A percentile compares a stretch with the other conserved stretches of the same genome.
These are phyloP conservation scores for Andinoacara biseriatus DNA, from an alignment of 2,113 vertebrate species.

Conservation along the genomic window DNA sequence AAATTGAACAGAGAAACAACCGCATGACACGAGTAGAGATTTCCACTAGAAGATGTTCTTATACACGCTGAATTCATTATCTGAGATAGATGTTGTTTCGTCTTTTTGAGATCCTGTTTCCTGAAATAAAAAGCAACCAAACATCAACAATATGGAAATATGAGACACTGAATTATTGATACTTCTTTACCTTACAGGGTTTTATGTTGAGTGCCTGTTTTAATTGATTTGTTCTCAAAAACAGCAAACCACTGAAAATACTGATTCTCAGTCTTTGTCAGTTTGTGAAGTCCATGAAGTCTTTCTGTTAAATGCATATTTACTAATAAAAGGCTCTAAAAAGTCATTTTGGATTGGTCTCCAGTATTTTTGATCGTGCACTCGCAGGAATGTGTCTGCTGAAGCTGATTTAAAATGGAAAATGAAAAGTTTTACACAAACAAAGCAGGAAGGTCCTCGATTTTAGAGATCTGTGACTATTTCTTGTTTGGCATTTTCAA, in stretches of 20 bases:
- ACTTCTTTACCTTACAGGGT: not conserved
- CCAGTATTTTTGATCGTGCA: too few species aligned
- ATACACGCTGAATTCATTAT: not conserved
- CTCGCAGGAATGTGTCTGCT: too few species aligned
- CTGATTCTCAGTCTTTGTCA: not conserved
- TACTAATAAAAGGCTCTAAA: not conserved
- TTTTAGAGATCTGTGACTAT: not conserved
- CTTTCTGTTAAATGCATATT: not conserved
- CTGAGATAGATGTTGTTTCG: not conserved
- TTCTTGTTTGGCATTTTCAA: too few species aligned
- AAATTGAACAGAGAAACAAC: not conserved
- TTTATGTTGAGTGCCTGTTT: not conserved
- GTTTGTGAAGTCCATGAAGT: not conserved
- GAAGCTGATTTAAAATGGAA: too few species aligned
- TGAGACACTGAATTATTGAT: not conserved
- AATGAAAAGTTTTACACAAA: not conserved
- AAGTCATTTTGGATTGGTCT: not conserved
- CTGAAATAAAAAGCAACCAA: not conserved
- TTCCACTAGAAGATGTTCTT: not conserved
- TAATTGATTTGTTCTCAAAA: not conserved
- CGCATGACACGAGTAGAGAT: not conserved
- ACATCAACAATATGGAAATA: not conserved
- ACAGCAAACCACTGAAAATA: not conserved
- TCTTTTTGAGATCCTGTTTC: not conserved
- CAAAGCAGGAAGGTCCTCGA: not conserved